A percentile compares a stretch with the other conserved stretches of the same genome.
Conservation (phyloP, 2,888 invertebrate genomes). For the Habroteleia sp. region DNA sequence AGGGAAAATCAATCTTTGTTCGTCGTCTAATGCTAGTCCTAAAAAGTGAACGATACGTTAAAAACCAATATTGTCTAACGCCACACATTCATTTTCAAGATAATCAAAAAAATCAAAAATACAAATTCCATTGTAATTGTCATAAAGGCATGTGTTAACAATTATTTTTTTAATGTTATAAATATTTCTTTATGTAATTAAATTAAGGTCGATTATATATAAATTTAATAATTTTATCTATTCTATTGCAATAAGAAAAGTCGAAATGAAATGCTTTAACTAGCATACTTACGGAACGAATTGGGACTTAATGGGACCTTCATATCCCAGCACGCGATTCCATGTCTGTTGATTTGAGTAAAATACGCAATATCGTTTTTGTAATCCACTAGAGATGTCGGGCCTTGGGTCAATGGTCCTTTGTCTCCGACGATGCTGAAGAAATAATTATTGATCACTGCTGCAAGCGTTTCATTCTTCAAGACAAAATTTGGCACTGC, state of each 20-base stretch:
- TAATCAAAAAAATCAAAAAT: neutral
- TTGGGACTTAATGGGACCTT: slow-evolving; percentile 85
- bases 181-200: too few species aligned
- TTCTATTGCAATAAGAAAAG: too few species aligned
- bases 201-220: too few species aligned
- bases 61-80: too few species aligned
- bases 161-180: too few species aligned
- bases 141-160: too few species aligned
- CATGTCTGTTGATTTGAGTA: slow-evolving; percentile 89
- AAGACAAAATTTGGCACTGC: slow-evolving; percentile 87
- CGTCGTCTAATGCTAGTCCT: slow-evolving; percentile 86
- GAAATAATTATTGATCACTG: slow-evolving; percentile 84
- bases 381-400: slow-evolving; percentile 87
- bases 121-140: neutral
- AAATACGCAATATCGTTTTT: slow-evolving; percentile 88
- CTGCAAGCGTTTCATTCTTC: slow-evolving; percentile 87
- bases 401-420: slow-evolving; percentile 87
- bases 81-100: too few species aligned
- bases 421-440: slow-evolving; percentile 87
- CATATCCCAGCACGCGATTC: slow-evolving; percentile 91
- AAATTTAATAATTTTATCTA: too few species aligned
- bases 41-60: too few species aligned
- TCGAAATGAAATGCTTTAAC: too few species aligned
- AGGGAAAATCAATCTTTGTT: slow-evolving; percentile 87
- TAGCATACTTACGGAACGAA: slow-evolving; percentile 81